A percentile compares a stretch with the other conserved stretches of the same genome.
Conservation (phyloP, 2,888 invertebrate species). For the Metacarcinus magister region DNA sequence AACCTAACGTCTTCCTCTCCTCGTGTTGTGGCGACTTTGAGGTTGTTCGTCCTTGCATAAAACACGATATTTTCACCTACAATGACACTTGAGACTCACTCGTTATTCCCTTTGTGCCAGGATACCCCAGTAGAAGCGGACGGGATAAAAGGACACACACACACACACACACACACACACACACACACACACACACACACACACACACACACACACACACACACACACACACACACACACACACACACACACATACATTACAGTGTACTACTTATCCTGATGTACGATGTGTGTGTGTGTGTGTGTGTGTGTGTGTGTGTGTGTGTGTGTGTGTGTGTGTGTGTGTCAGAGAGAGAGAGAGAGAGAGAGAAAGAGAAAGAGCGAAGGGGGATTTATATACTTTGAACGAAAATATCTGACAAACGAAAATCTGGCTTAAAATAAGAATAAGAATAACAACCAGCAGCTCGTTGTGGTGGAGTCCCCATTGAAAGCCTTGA, state of each 20-base stretch:
- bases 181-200: neutral
- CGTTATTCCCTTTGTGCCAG: constrained; percentile 72
- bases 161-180: neutral
- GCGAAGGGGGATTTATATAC: too few species aligned
- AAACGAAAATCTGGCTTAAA: neutral
- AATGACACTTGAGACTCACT: constrained; percentile 77
- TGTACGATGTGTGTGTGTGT: too few species aligned
- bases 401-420: neutral
- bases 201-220: neutral
- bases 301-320: too few species aligned
- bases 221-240: neutral
- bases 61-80: constrained; percentile 68
- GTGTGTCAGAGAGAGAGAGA: too few species aligned
- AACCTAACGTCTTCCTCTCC: constrained; percentile 18
- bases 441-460: too few species aligned
- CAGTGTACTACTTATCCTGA: too few species aligned
- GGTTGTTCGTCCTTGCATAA: constrained; percentile 69
- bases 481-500: constrained; percentile 47
- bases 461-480: neutral
- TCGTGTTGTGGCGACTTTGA: constrained; percentile 67
- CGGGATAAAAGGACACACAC: neutral
- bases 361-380: too few species aligned
- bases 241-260: too few species aligned
- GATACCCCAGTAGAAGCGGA: constrained; percentile 54
- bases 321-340: too few species aligned